Evolutionary conservation across 2,888 invertebrate species (phyloP).

Genomic region (Agrotis clavis): DNA sequence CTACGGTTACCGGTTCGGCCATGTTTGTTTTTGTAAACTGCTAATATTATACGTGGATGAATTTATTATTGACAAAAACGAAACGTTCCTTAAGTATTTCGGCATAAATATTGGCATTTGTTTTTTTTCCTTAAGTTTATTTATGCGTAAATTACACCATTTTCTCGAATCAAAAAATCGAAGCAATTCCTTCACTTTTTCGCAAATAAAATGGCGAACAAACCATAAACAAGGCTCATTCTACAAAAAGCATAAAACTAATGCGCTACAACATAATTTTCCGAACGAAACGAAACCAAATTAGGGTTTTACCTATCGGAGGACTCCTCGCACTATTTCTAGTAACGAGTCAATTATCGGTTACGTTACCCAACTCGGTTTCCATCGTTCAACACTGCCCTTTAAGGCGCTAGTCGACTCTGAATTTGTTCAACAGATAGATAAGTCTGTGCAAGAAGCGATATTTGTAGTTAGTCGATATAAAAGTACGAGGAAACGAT

Average conservation of each 20-base stretch:
- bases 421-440: conserved; percentile 71
- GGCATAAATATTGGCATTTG: conserved; percentile 59
- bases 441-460: conserved; percentile 66
- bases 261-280: conserved; percentile 49
- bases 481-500: conserved; percentile 69
- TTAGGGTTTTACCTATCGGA: conserved; percentile 54
- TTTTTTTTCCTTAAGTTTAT: conserved; percentile 54
- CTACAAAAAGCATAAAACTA: conserved; percentile 36
- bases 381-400: conserved; percentile 63
- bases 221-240: conserved; percentile 14
- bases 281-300: conserved; percentile 48
- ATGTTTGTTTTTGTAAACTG: conserved; percentile 74
- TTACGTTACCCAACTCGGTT: conserved; percentile 70
- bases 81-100: conserved; percentile 38
- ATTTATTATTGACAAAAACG: conserved; percentile 63
- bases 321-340: conserved; percentile 54
- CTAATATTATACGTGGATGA: conserved; percentile 61
- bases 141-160: conserved; percentile 48
- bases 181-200: conserved; percentile 16
- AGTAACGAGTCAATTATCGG: conserved; percentile 84
- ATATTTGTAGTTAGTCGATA: conserved; percentile 64
- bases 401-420: conserved; percentile 65
- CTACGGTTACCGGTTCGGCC: conserved; percentile 63
- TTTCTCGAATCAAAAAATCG: conserved; percentile 21
- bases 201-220: not conserved